Conservation (phyloP, 2,113 vertebrate species). For the Pionites leucogaster region DNA sequence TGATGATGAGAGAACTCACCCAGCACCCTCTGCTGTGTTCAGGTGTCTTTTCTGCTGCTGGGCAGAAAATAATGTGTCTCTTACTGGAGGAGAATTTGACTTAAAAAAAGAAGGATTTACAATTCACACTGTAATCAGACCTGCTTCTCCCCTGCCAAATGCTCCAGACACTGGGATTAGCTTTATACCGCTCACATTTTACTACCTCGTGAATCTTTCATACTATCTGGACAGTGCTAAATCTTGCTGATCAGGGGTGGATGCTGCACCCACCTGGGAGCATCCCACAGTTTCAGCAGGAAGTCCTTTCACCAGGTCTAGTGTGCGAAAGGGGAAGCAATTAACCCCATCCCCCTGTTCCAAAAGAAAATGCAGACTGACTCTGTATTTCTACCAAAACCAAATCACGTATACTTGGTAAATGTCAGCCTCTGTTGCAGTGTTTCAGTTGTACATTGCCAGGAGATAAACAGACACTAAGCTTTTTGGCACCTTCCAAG, state of each 20-base stretch:
- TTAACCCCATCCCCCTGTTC: not conserved
- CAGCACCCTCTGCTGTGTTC: not conserved
- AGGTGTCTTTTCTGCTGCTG: not conserved
- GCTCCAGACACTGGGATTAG: not conserved
- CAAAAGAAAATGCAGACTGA: not conserved
- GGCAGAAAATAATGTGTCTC: not conserved
- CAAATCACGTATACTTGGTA: not conserved
- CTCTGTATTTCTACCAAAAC: not conserved
- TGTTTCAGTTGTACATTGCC: not conserved
- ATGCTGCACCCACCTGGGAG: not conserved
- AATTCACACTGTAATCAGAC: not conserved
- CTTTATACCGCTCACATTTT: conserved; percentile 22
- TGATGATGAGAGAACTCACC: not conserved
- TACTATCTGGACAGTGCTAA: conserved; percentile 12
- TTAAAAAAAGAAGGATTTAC: conserved; percentile 11
- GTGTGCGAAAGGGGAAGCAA: not conserved
- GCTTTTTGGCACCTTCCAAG: not conserved
- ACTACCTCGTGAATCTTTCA: conserved; percentile 34
- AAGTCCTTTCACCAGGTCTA: not conserved
- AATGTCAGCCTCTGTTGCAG: not conserved
- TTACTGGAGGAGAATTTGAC: not conserved
- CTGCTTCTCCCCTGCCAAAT: not conserved
- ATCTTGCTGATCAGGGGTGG: not conserved
- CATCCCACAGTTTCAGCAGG: not conserved
- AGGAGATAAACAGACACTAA: not conserved